Evolutionary conservation across 2,113 vertebrate species (phyloP).

Genomic region (Cnemophilus loriae): DNA sequence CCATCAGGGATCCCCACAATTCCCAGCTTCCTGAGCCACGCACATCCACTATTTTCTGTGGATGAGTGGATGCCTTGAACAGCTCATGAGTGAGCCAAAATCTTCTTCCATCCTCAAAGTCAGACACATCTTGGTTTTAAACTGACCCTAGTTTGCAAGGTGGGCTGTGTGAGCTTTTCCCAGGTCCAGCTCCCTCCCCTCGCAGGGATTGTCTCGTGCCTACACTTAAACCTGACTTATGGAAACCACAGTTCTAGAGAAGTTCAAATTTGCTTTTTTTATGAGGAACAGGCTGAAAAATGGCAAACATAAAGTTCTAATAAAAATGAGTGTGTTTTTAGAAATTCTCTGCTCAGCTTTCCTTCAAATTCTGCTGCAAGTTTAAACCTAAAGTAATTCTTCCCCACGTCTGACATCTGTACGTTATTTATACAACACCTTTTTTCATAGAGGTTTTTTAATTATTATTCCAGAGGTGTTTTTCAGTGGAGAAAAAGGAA

Average conservation of each 20-base stretch:
- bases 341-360: neutral
- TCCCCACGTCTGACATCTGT: neutral
- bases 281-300: neutral
- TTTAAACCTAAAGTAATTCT: neutral
- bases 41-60: neutral
- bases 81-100: neutral
- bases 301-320: neutral
- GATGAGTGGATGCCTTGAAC: neutral
- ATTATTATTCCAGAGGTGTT: neutral
- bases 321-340: neutral
- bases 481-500: neutral
- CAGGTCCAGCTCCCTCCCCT: neutral
- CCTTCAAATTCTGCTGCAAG: neutral
- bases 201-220: rapidly evolving
- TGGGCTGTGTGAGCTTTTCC: neutral
- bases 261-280: neutral
- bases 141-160: neutral
- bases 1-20: neutral
- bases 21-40: neutral
- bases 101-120: neutral
- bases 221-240: neutral
- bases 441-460: neutral
- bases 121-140: neutral
- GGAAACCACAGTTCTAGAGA: neutral
- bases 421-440: neutral